A percentile compares a stretch with the other conserved stretches of the same genome.
Conservation (phyloP, 2,888 invertebrate species). For the Eucriotettix oculatus region DNA sequence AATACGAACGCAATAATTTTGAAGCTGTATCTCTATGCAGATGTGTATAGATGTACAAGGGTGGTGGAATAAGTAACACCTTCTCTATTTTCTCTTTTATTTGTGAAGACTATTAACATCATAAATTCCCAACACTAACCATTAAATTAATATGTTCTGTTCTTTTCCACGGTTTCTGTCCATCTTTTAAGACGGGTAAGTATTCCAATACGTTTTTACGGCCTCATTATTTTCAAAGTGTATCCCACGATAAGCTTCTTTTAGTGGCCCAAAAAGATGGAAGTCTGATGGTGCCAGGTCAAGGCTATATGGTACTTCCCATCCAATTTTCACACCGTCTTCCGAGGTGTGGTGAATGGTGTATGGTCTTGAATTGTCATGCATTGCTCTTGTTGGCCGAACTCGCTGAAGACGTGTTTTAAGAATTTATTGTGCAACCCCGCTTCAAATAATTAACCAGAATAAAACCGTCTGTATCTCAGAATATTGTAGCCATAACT, state of each 20-base stretch:
- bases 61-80: too few species aligned
- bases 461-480: not conserved
- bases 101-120: too few species aligned
- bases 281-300: too few species aligned
- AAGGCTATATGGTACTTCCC: too few species aligned
- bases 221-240: not conserved
- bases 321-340: too few species aligned
- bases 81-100: too few species aligned
- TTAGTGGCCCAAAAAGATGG: too few species aligned
- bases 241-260: not conserved
- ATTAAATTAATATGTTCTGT: too few species aligned
- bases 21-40: too few species aligned
- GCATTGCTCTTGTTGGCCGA: not conserved
- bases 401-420: not conserved
- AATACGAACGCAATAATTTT: too few species aligned
- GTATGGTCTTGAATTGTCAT: not conserved
- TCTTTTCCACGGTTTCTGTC: not conserved
- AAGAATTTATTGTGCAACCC: not conserved
- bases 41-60: too few species aligned
- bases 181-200: not conserved
- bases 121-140: too few species aligned
- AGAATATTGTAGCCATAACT: not conserved
- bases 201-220: not conserved
- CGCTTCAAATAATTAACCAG: not conserved
- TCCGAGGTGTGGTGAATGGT: not conserved